Evolutionary conservation across 2,113 vertebrate species (phyloP), one percentile per base, ranked within the genome.

Genomic region (Gila orcuttii): DNA sequence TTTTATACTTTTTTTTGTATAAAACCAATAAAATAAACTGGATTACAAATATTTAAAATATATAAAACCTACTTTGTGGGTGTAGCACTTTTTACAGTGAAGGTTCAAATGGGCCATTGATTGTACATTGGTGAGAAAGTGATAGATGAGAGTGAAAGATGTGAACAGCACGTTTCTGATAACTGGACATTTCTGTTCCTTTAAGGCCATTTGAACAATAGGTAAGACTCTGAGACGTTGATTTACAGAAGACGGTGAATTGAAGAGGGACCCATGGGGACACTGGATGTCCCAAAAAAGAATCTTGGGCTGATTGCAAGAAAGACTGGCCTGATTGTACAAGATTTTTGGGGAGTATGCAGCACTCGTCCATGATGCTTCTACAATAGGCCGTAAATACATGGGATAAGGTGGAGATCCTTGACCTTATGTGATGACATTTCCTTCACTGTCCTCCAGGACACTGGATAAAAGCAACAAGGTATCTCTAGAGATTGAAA

Each of bases 331-430:
- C 91, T 94, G 94, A 95, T 95, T 94, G 92, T 89, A 78, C 81
- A 80, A 76, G 69, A 85, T 85, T 87, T 87, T 76, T 50, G 59
- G 64, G 62, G 59, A 60, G 60, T 76, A 68, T 92, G 92, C 76
- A 83, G 86, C 87, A 79, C 84, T 90, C 89, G 82, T 91, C 91
- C 59, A 85, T 91, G 90, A 90, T 88, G 89, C 90, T 81, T 79
- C 86, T 88, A 94, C 92, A 94, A 93, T 94, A 91, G 92, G 75
- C 77, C 89, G 90, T 94, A 93, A 93, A 93, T 93, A 91, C 89
- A 76, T 64, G 88, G 91, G 92, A 93, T 87, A 85, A 89, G 88
- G 87, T 71, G 17, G 90, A 89, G 85, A 84, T 82, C 90, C 89
- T 89, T 87, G 86, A 91, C 71, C 77, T 81, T 66, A 89, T 92